These are phyloP conservation scores for Saguinus imperator DNA, from an alignment of 2,113 vertebrate species.

Conservation along the genomic window DNA sequence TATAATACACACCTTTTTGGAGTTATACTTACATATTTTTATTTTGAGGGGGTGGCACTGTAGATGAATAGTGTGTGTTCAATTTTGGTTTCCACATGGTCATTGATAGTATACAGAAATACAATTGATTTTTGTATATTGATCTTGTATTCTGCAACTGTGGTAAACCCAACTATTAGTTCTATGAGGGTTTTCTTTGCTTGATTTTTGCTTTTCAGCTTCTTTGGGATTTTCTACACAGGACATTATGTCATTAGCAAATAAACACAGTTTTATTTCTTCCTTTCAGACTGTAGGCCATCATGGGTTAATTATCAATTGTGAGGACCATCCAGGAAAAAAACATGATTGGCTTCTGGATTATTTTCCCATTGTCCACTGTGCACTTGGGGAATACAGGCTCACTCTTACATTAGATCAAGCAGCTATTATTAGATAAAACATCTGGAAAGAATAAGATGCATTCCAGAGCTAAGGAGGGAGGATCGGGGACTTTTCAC, in stretches of 20 bases:
- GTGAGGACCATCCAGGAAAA: neutral
- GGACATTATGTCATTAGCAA: neutral
- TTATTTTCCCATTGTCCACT: neutral
- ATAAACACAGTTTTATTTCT: slow-evolving; percentile 15
- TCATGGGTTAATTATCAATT: neutral
- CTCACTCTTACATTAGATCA: slow-evolving; percentile 6
- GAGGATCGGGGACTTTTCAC: neutral
- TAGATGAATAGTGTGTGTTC: neutral
- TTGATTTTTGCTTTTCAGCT: neutral
- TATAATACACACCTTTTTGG: neutral
- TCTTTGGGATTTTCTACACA: neutral
- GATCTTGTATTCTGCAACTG: neutral
- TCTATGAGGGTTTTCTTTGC: neutral
- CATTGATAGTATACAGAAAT: neutral
- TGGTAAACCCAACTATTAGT: neutral
- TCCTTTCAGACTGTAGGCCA: neutral
- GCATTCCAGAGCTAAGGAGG: neutral
- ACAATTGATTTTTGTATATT: neutral
- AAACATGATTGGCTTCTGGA: neutral
- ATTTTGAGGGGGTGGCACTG: neutral
- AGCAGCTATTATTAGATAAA: slow-evolving; percentile 31
- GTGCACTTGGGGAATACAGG: neutral
- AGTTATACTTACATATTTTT: neutral
- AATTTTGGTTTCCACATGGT: neutral
- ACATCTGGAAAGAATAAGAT: slow-evolving; percentile 73